Evolutionary conservation across 2,113 vertebrate genomes (phyloP).

Genomic region (Seriola rivoliana): DNA sequence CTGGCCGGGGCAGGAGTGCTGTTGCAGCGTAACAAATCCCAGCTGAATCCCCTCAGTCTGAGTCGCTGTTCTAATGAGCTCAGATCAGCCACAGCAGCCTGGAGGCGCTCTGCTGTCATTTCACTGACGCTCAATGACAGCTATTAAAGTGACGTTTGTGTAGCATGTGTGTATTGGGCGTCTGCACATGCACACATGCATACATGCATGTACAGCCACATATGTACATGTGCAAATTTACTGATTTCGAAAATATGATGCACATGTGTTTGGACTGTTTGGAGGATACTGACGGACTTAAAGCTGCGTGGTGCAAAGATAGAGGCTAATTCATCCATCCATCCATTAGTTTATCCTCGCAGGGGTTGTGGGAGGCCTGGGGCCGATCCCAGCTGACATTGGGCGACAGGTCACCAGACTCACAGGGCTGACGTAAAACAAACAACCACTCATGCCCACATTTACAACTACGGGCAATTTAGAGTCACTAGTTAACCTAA

Average conservation of each 20-base stretch:
- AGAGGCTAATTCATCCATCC: neutral
- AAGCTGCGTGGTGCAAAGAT: neutral
- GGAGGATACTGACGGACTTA: neutral
- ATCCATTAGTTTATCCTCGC: neutral
- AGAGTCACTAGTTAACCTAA: neutral
- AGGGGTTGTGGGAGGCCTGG: neutral
- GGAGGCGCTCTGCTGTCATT: conserved; percentile 61
- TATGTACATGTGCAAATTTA: neutral
- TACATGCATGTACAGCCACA: too few relatives aligned
- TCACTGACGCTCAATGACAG: conserved; percentile 55
- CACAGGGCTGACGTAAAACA: neutral
- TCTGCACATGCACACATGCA: neutral
- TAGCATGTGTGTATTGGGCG: neutral
- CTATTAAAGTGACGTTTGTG: conserved; percentile 49
- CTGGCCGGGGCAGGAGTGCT: conserved; percentile 42
- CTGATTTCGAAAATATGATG: neutral
- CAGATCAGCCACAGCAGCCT: conserved; percentile 65
- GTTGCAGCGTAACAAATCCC: conserved; percentile 65
- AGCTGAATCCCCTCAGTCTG: conserved; percentile 68
- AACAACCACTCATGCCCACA: neutral
- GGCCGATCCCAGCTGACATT: neutral
- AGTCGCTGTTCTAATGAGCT: conserved; percentile 73
- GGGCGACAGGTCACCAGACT: neutral
- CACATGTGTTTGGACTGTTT: neutral
- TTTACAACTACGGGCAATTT: neutral